Base-by-base conservation (phyloP, 2,888 invertebrate genomes). In the Falcaria lacertinaria region DNA sequence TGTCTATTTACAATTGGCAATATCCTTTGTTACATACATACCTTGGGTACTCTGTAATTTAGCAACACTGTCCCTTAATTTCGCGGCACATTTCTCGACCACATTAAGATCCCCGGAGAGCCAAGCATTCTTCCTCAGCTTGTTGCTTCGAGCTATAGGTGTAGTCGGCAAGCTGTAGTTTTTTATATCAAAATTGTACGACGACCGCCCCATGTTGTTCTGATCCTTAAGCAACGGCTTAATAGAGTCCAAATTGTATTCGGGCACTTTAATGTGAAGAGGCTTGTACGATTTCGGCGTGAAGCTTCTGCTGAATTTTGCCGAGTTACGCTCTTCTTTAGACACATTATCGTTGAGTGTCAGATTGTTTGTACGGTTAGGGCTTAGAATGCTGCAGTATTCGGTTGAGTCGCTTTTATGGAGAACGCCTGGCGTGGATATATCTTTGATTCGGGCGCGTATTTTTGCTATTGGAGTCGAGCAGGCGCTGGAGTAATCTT, bases 121-220 rank as follows among this genome's bases (percentile, higher is more conserved):
- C 91, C 91, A 91, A 6, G 90, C 90, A 44, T 90, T 90, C 50
- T 85, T 89, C 50, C 90, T 80, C 50, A 91, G 64, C 54, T 90
- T 90, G 47, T 90, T 91, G 55, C 88, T 90, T 4, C 90, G 71
- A 3, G 91, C 91, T 43, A 91, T 91, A 1, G 91, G 90, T 4
- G 90, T 90, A 0, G 74, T 73, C 0, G 91, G 91, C 47, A 91
- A 71, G 56, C 85, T 86, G 36, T 83, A 89, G 48, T 90, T 86
- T 53, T 78, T 80, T 47, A 90, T 83, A 69, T 87, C 82, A 48
- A 90, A 90, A 54, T 78, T 85, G 50, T 89, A 89, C n/a, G 85
- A 80, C 0, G 88, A 76, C 14, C 69, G 61, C 28, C 67, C 74
- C 33, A 43, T 49, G 15, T 61, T 60, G 48, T 63, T 72, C 15